phyloP scores from a whole-genome alignment of 2,888 invertebrate genomes.

The Furcula furcula region DNA sequence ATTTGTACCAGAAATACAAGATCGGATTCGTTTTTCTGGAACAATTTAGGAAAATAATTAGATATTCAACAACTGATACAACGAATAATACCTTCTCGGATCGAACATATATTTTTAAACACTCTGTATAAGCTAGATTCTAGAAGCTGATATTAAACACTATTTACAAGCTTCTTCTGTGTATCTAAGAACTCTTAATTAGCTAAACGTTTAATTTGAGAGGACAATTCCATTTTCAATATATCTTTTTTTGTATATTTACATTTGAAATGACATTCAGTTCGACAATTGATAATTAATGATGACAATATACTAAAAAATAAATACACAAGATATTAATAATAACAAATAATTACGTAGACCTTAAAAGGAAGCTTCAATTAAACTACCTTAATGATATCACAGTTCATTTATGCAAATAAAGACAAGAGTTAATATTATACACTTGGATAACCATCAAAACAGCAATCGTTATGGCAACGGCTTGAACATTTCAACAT shows the following conservation, averaged over 20 bases:
- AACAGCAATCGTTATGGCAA: constrained; percentile 50
- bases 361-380: constrained; percentile 59
- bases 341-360: constrained; percentile 31
- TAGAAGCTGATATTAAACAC: constrained; percentile 50
- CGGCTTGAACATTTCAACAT: constrained; percentile 31
- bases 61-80: no score
- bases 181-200: constrained; percentile 44
- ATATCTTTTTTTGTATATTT: constrained; percentile 53
- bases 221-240: constrained; percentile 73
- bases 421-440: constrained; percentile 44
- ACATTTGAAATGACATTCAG: constrained; percentile 52
- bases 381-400: constrained; percentile 77
- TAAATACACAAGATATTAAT: constrained; percentile 23
- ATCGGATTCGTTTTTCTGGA: no score
- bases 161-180: constrained; percentile 71
- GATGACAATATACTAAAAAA: constrained; percentile 26
- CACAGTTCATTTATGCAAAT: constrained; percentile 82
- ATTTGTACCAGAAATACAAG: no score
- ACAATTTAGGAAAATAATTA: no score
- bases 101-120: no score
- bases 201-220: constrained; percentile 39
- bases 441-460: constrained; percentile 24
- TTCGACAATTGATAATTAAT: constrained; percentile 36
- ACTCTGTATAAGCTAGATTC: constrained; percentile 22
- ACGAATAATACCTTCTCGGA: no score